These are phyloP conservation scores for Lithophane semibrunnea DNA, from an alignment of 2,888 invertebrate genomes.

Conservation along the genomic window DNA sequence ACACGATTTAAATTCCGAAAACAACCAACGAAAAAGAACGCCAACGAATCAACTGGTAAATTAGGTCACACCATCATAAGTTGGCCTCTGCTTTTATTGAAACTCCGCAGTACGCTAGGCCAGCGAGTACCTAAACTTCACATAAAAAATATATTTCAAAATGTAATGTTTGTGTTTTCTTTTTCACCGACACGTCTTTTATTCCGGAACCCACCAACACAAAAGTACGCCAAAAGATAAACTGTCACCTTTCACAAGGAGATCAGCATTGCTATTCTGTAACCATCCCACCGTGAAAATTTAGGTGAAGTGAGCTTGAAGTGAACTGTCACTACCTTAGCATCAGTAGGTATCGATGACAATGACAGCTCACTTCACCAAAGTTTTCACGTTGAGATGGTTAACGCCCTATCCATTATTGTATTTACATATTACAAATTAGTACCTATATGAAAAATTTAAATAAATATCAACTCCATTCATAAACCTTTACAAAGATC, in stretches of 20 bases:
- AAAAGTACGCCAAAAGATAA: neutral
- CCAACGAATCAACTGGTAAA: neutral
- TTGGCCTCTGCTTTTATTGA: neutral
- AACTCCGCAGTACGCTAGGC: neutral
- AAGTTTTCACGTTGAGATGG: too few species aligned
- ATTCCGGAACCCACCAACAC: neutral
- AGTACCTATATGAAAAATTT: too few species aligned
- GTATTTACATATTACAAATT: neutral
- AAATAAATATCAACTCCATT: neutral
- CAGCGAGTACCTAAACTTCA: neutral
- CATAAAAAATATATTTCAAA: neutral
- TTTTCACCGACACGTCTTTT: neutral
- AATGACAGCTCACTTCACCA: too few species aligned
- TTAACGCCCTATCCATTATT: too few species aligned
- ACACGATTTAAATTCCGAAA: neutral
- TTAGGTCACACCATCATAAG: neutral
- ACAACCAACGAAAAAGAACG: neutral
- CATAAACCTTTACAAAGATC: neutral
- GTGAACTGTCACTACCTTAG: too few species aligned
- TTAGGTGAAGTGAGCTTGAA: too few species aligned
- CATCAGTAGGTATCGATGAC: too few species aligned
- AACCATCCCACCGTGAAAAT: too few species aligned
- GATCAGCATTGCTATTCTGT: too few species aligned
- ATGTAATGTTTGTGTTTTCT: neutral
- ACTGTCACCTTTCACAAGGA: neutral